Evolutionary conservation across 2,113 vertebrate species (phyloP).

Genomic region (Coreoperca whiteheadi): DNA sequence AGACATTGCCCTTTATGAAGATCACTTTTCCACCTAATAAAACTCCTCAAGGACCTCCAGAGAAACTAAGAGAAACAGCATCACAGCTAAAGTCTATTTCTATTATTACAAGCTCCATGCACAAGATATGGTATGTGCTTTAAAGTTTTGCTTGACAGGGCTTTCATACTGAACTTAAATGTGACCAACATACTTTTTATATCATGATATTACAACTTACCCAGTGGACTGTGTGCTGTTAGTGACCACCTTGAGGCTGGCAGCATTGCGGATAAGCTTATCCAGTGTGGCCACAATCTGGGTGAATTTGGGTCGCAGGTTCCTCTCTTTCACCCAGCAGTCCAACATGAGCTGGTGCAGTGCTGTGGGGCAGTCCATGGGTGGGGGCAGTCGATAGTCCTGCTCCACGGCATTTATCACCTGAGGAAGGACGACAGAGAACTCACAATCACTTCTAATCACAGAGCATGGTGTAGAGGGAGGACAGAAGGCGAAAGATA

Average conservation of each 20-base stretch:
- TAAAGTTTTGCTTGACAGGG: not conserved
- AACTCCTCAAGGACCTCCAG: slow-evolving; percentile 5
- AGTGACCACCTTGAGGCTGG: slow-evolving; percentile 97
- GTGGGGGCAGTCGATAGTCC: slow-evolving; percentile 96
- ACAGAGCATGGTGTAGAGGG: not conserved
- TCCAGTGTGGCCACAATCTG: slow-evolving; percentile 98
- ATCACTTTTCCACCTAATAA: slow-evolving; percentile 23
- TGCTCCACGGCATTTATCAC: slow-evolving; percentile 99
- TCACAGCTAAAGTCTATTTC: slow-evolving; percentile 5
- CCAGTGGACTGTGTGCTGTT: slow-evolving; percentile 93
- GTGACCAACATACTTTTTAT: slow-evolving; percentile 7
- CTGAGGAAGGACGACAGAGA: slow-evolving; percentile 75
- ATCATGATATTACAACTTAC: slow-evolving; percentile 80
- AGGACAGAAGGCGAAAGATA: not conserved
- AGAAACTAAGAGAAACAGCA: slow-evolving; percentile 14
- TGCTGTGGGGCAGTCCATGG: slow-evolving; percentile 98
- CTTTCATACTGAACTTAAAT: slow-evolving; percentile 13
- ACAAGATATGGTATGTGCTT: not conserved
- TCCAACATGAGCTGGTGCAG: slow-evolving; percentile 98
- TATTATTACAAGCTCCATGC: slow-evolving; percentile 6
- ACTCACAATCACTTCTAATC: slow-evolving; percentile 40
- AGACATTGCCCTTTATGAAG: slow-evolving; percentile 29
- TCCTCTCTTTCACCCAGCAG: slow-evolving; percentile 98
- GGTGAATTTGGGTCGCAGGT: slow-evolving; percentile 96
- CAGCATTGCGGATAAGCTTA: slow-evolving; percentile 98